phyloP scores from a whole-genome alignment of 2,797 vertebrate species.

The Atherinosoma microstoma region DNA sequence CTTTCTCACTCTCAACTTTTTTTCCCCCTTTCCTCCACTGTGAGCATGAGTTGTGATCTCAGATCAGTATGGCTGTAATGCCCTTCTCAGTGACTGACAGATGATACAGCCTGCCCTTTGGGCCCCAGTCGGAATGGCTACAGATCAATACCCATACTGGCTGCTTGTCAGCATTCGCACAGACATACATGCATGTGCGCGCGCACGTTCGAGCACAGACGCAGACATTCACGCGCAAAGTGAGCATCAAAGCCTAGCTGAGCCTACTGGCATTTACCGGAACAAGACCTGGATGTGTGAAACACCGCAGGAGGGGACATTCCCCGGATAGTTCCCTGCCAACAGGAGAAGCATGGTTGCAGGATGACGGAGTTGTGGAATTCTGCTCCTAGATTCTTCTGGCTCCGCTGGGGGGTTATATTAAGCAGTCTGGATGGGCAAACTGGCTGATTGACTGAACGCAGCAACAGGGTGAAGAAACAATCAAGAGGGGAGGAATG shows the following conservation, averaged over 20 bases:
- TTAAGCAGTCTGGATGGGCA: conserved; percentile 33
- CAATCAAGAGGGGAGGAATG: conserved; percentile 20
- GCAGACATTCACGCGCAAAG: conserved; percentile 34
- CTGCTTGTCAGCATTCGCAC: conserved; percentile 69
- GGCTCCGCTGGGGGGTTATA: conserved; percentile 39
- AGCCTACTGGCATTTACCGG: conserved; percentile 60
- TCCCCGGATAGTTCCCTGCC: conserved; percentile 61
- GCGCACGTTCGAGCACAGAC: background rate
- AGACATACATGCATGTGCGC: conserved; percentile 23
- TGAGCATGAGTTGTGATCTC: conserved; percentile 66
- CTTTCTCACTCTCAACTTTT: background rate
- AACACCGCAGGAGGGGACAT: conserved; percentile 61
- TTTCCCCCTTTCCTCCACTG: background rate
- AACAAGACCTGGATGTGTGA: conserved; percentile 72
- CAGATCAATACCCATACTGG: conserved; percentile 76
- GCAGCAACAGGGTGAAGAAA: conserved; percentile 67
- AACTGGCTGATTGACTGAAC: conserved; percentile 34
- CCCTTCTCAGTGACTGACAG: conserved; percentile 74
- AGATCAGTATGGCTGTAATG: conserved; percentile 69
- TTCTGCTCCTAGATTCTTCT: conserved; percentile 39
- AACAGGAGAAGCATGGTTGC: conserved; percentile 31
- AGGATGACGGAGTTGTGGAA: conserved; percentile 54
- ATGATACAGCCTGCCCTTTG: conserved; percentile 75
- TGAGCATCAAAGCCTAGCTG: conserved; percentile 65
- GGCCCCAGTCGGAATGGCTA: conserved; percentile 65